Conservation (phyloP, 35 echinoderm and acorn worm genomes). For the Apostichopus californicus region DNA sequence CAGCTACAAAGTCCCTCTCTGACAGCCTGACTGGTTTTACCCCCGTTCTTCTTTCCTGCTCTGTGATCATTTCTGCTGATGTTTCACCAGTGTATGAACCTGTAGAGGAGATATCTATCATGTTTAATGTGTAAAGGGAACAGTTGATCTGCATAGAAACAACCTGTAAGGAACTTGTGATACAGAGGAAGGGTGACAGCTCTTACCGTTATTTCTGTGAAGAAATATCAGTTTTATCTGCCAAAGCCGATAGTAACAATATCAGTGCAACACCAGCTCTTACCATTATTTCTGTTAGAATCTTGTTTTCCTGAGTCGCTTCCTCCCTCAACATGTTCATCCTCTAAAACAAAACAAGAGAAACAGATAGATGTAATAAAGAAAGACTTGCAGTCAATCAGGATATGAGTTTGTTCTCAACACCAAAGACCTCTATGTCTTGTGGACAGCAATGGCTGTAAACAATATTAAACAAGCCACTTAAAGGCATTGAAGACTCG, state of each 20-base stretch:
- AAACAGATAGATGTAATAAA: not conserved
- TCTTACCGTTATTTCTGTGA: slow-evolving; percentile 48
- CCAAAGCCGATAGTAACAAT: too few species aligned
- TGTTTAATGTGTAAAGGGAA: not conserved
- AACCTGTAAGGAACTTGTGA: too few species aligned
- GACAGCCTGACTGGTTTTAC: slow-evolving; percentile 63
- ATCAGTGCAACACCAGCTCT: not conserved
- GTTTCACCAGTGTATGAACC: slow-evolving; percentile 19
- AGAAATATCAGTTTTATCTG: too few species aligned
- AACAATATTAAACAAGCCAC: too few species aligned
- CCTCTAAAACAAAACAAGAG: slow-evolving; percentile 57
- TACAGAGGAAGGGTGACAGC: too few species aligned
- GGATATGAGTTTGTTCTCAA: too few species aligned
- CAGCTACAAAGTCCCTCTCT: slow-evolving; percentile 82
- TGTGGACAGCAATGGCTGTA: too few species aligned
- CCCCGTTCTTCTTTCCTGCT: slow-evolving; percentile 35
- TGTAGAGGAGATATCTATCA: not conserved
- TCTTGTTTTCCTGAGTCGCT: slow-evolving; percentile 61
- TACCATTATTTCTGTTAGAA: slow-evolving; percentile 49
- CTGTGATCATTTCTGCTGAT: not conserved
- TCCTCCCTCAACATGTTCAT: slow-evolving; percentile 70
- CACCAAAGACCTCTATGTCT: too few species aligned
- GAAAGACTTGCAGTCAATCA: not conserved
- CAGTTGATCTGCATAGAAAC: too few species aligned
- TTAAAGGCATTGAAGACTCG: too few species aligned